Conservation (phyloP, 1,140 invertebrate species). For the Aphaenogaster floridana region DNA sequence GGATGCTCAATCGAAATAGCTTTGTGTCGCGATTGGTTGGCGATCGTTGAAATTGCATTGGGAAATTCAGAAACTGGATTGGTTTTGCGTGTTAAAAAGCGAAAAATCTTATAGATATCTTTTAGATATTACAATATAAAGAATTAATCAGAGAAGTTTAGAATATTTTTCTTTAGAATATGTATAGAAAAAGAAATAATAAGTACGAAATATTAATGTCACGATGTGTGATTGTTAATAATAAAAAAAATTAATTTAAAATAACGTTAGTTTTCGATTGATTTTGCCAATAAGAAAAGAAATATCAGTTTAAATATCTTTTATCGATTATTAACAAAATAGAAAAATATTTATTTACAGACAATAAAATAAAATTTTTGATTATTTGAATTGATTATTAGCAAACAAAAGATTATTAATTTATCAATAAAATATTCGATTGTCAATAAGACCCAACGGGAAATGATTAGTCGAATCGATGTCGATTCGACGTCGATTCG, state of each 20-base stretch:
- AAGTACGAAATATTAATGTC: neutral
- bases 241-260: neutral
- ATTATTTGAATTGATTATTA: neutral
- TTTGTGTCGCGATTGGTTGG: constrained; percentile 14
- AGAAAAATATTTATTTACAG: neutral
- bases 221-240: neutral
- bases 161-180: neutral
- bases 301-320: constrained; percentile 9
- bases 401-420: neutral
- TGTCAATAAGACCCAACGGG: neutral
- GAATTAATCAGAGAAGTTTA: neutral
- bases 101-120: constrained; percentile 2
- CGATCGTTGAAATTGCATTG: constrained; percentile 18
- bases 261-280: neutral
- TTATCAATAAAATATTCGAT: neutral
- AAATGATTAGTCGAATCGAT: too few relatives aligned
- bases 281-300: neutral
- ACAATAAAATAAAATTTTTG: neutral
- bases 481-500: too few relatives aligned
- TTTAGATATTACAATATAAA: neutral
- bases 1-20: constrained; percentile 76
- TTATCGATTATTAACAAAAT: neutral
- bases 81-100: neutral
- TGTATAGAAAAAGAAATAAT: neutral
- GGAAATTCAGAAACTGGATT: constrained; percentile 19